Evolutionary conservation across 2,797 vertebrate species (phyloP), one percentile per base, ranked within the genome.

Genomic region (Trematomus bernacchii): DNA sequence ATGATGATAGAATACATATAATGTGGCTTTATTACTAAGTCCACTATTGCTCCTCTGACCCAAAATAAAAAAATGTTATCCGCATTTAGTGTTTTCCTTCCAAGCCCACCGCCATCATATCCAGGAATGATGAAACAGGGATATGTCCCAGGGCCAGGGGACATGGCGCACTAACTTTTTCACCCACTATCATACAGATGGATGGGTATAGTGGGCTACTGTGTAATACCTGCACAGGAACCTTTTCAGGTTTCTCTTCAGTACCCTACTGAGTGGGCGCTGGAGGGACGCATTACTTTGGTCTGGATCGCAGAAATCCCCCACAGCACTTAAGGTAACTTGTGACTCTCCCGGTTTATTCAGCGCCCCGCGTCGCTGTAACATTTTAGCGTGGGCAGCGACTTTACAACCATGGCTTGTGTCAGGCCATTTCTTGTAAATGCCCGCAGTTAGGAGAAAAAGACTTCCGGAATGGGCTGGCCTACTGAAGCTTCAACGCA

Each of bases 381-480:
- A 57, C 62, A 52, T 60, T 33, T 61, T 48, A 4, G 85, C 89
- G 90, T 91, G 87, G 90, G 90, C 73, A 85, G 82, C 13, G 2
- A 3, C 3, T 84, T 71, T 44, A 85, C 77, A 86, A 72, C 82
- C 62, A 48, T 19, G 10, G 9, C 43, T 43, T 18, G 10, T 68
- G 76, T 85, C 90, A 91, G 73, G 23, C 83, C 90, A 94, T 96
- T 98, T 98, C 97, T 97, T 93, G 96, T 96, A 97, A 97, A 96
- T 83, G 82, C 65, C 71, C 14, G 46, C 37, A 40, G 73, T 96
- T 96, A 82, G 63, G 42, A 95, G 95, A 97, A 97, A 50, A 79
- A 15, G 37, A 21, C 73, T 77, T 76, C 85, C 76, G 67, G 70
- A 69, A 51, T 76, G 81, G 93, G 90, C 57, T 0, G 77, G 68